Base-by-base conservation (phyloP, 2,797 vertebrate genomes). In the Sebastes cheni region DNA sequence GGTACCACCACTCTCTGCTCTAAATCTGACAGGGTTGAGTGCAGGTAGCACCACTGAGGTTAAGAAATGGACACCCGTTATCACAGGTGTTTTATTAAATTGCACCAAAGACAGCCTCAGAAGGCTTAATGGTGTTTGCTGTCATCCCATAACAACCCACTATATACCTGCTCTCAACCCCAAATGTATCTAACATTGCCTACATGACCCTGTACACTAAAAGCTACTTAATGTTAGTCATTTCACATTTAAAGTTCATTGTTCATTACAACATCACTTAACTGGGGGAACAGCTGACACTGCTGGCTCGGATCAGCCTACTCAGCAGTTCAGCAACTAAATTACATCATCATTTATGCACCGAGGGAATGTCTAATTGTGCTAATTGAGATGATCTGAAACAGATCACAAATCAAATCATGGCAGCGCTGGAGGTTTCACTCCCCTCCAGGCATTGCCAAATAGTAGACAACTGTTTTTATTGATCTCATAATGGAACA, bases 31-130 rank as follows among this genome's bases (percentile, higher is more conserved):
- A 84, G 84, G 32, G 12, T 4, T 81, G 60, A 73, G 32, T 62
- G 64, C 60, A 77, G 66, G 32, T 22, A 55, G 27, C 64, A 59
- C 25, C 66, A 56, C 66, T 80, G 34, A 74, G 71, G 59, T 74
- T 79, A 72, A 72, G 20, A 34, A 74, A 75, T 64, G 16, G 75
- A 86, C 82, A 81, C 71, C 75, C 76, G 55, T 54, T 67, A 67
- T 82, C 77, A 77, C 60, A 75, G 61, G 76, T 82, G 72, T 82
- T 82, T 83, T 60, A 79, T 81, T 81, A 81, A 85, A 85, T 39
- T 81, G 30, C 23, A 67, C 16, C 22, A 56, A 30, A 61, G 80
- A 79, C 50, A 76, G 67, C 30, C 64, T 32, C 62, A 74, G 27
- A 70, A 72, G 59, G 42, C 76, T 61, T 68, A 72, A 72, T 46